Evolutionary conservation across 64 coral and sea anemone species (phyloP), one percentile per base, ranked within the genome.

Genomic region (Pocillopora damicornis): DNA sequence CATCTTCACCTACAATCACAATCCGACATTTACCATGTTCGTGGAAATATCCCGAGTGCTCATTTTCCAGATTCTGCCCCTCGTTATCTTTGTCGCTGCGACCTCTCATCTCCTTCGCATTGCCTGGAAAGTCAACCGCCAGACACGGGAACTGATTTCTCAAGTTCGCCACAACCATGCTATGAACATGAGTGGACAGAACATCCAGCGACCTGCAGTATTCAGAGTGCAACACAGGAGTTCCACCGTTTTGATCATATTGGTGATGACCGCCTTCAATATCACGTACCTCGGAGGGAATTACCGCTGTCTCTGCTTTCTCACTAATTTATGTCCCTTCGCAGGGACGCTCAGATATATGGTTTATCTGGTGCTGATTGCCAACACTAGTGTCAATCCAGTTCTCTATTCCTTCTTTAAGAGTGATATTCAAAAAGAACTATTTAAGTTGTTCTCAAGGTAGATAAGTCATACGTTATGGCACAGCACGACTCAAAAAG

Each of bases 361-460:
- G 30, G 75, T 90, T 15, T 83, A 73, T 64, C 59, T 90, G 5
- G 35, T 64, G 4, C 69, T 90, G 25, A 79, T 90, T 17, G 81
- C 81, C 56, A 90, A 90, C 17, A 61, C 68, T 11, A 79, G 79
- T 0, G 80, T 81, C 57, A 90, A 90, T 76, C 89, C 89, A 63
- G 36, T 90, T 20, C 12, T 90, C 45, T 90, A 90, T 26, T 79
- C 89, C 0, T 75, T 90, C 37, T 25, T 83, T 23, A 90, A 90
- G 79, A 90, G 23, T 16, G 89, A 90, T 45, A 75, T 90, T 61
- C 66, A 79, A 62, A 82, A 57, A 11, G 89, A 82, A 34, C 69
- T 90, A 15, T 37, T 67, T 22, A 57, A 71, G 9, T 13, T 84
- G 35, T 56, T 79, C 67, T 71, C 67, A 9, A 2, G 66, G 5